Evolutionary conservation across 1,140 invertebrate species (phyloP), one percentile per base, ranked within the genome.

Genomic region (Trachelipus rathkii): DNA sequence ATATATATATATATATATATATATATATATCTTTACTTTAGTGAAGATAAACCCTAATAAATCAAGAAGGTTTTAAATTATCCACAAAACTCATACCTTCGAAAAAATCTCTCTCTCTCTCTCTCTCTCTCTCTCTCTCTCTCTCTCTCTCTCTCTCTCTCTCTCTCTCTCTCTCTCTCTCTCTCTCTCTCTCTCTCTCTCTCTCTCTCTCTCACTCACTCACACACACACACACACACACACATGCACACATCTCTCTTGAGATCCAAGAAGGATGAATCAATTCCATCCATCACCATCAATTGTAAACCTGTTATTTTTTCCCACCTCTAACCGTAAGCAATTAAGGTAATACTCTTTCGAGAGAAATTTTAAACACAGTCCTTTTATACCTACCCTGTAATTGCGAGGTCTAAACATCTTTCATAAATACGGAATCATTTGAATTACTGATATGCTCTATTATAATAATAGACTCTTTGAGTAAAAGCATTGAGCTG

Each of bases 1-100:
- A 60, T 60, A 60, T 60, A 60, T 60, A 60, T 60, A 60, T 60
- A 60, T 60, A 60, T 60, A 60, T 60, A 60, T 60, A 60, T 60
- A 60, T 50, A 60, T 60, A 60, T 60, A 60, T 60, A 15, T 4
- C 19, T 60, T 15, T 60, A 60, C 19, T 60, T 15, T 60, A 60
- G 8, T 60, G 11, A 60, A 60, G 50, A 60, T 60, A 19, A 60
- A 19, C 11, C 19, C 19, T 19, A 15, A 60, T 60, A 60, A 60
- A 60, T 60, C 50, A 60, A 60, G 19, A 15, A 15, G 50, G 50
- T 19, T 60, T 60, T 60, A 60, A 60, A 60, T 60, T 60, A 60
- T 60, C 50, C 50, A 60, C 50, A 60, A 9, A 15, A 60, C 50
- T 60, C 50, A 60, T 3, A 1, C 33, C 33, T 33, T 33, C 33